Evolutionary conservation across 2,797 vertebrate species (phyloP).

Genomic region (Trachops cirrhosus): DNA sequence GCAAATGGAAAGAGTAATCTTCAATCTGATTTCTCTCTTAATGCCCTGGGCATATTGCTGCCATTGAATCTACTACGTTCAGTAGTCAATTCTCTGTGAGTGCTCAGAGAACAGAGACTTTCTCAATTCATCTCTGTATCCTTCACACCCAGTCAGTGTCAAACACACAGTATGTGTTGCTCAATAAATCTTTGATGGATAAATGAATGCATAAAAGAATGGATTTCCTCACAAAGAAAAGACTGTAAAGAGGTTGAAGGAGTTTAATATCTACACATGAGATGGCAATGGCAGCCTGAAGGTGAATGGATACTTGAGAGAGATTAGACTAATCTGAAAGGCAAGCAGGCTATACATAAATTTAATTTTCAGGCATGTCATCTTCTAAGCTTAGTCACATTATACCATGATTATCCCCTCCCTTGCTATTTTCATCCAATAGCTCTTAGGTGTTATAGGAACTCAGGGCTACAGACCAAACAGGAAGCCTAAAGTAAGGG

Average conservation of each 20-base stretch:
- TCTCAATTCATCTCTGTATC: background rate
- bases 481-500: background rate
- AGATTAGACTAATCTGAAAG: background rate
- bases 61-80: background rate
- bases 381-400: background rate
- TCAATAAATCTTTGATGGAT: background rate
- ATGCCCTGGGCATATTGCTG: background rate
- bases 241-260: background rate
- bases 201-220: background rate
- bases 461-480: background rate
- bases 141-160: background rate
- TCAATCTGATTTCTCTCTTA: background rate
- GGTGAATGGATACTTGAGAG: background rate
- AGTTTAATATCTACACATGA: background rate
- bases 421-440: background rate
- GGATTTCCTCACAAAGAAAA: background rate
- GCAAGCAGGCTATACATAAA: background rate
- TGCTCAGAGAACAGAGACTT: background rate
- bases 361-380: background rate
- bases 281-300: background rate
- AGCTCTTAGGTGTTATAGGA: background rate
- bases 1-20: background rate
- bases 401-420: background rate
- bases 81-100: background rate
- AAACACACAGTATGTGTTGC: too few species aligned